Conservation (phyloP, 2,888 invertebrate species). For the Pimpla rufipes region DNA sequence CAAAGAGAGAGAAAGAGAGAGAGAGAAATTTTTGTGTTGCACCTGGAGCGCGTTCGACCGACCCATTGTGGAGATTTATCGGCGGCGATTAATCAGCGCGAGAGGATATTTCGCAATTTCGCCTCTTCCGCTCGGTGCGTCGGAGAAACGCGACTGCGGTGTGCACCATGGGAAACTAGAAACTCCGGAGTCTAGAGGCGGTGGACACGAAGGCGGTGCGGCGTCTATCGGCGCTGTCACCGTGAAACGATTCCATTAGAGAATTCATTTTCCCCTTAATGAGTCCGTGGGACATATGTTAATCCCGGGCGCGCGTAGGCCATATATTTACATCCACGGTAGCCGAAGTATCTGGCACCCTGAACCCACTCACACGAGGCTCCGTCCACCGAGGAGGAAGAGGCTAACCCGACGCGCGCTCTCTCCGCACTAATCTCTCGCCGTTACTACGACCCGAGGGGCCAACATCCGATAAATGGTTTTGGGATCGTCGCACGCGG, state of each 20-base stretch:
- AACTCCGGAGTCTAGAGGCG: neutral
- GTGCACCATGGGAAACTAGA: neutral
- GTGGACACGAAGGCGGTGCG: conserved; percentile 29
- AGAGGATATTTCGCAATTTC: conserved; percentile 52
- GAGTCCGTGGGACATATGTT: conserved; percentile 83
- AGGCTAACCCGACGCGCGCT: conserved; percentile 18
- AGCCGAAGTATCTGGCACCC: conserved; percentile 76
- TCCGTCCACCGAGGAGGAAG: conserved; percentile 49
- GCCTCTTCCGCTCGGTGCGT: conserved; percentile 17
- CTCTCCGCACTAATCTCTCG: conserved; percentile 43
- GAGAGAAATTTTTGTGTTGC: too few species aligned
- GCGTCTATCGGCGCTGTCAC: neutral
- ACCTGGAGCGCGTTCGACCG: conserved; percentile 21
- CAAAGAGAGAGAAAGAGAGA: too few species aligned
- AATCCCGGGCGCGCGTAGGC: conserved; percentile 79
- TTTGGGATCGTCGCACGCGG: conserved; percentile 75
- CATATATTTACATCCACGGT: conserved; percentile 82
- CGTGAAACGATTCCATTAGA: conserved; percentile 73
- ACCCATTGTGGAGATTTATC: conserved; percentile 31
- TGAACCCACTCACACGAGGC: conserved; percentile 72
- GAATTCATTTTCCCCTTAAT: conserved; percentile 83
- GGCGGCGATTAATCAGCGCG: conserved; percentile 38
- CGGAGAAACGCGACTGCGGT: neutral
- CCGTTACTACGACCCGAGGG: conserved; percentile 65
- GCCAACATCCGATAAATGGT: conserved; percentile 76